These are phyloP conservation scores for Siniperca chuatsi DNA, from an alignment of 2,113 vertebrate species.

Conservation along the genomic window DNA sequence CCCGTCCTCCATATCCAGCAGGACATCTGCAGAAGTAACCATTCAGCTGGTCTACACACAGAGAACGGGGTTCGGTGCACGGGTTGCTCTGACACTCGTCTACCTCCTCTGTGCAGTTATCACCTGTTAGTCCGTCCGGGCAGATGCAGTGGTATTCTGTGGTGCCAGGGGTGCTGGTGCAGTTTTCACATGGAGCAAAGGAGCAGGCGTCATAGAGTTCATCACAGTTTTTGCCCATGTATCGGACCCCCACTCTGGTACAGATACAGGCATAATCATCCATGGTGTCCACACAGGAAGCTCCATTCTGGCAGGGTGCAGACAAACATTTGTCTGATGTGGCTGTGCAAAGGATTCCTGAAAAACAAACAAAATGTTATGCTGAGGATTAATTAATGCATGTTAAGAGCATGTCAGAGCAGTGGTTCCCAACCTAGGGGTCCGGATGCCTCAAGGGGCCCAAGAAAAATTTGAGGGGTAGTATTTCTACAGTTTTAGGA, in stretches of 20 bases:
- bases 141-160: constrained; percentile 83
- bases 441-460: too few species aligned
- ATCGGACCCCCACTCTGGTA: constrained; percentile 76
- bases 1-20: constrained; percentile 72
- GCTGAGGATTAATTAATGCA: too few species aligned
- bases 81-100: constrained; percentile 85
- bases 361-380: constrained; percentile 7
- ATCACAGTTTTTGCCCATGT: constrained; percentile 85
- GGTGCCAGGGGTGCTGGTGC: constrained; percentile 75
- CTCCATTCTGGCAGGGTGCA: constrained; percentile 87
- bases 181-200: constrained; percentile 79
- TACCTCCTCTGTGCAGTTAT: constrained; percentile 71
- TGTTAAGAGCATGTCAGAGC: too few species aligned
- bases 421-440: too few species aligned
- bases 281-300: constrained; percentile 84
- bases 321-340: constrained; percentile 83
- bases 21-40: constrained; percentile 87
- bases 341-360: constrained; percentile 82
- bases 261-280: constrained; percentile 87
- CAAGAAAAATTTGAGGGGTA: too few species aligned
- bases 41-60: constrained; percentile 79
- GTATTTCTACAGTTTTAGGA: too few species aligned
- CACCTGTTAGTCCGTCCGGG: constrained; percentile 71
- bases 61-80: constrained; percentile 72
- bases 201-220: constrained; percentile 85